Percentiles rank a stretch among this genome's conserved stretches.
Evolutionary conservation across 2,888 invertebrate genomes (phyloP).

Genomic region (Rhagium mordax): DNA sequence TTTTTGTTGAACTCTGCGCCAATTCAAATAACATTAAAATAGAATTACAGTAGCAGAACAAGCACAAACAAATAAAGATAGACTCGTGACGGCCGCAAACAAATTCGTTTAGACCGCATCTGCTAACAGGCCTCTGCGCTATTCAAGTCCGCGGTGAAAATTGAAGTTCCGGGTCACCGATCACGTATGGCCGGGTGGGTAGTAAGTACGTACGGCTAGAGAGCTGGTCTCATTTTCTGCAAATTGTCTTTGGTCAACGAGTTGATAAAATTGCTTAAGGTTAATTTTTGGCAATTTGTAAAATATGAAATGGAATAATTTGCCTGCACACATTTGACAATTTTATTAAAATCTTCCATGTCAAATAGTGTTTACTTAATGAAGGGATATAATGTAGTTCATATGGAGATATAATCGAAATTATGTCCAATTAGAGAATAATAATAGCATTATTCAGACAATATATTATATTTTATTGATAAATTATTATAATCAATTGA

Average conservation of each 20-base stretch:
- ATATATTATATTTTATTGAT: too few species aligned
- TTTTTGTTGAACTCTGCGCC: neutral
- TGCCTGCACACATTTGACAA: too few species aligned
- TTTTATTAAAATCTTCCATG: too few species aligned
- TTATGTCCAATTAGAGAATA: too few species aligned
- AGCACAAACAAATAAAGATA: constrained; percentile 29
- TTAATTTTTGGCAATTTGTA: too few species aligned
- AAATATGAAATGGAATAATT: too few species aligned
- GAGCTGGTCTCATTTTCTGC: neutral
- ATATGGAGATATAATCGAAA: too few species aligned
- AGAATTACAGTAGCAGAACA: neutral
- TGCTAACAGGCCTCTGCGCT: constrained; percentile 22
- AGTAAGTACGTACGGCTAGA: neutral
- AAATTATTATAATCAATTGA: too few species aligned
- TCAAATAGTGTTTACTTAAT: too few species aligned
- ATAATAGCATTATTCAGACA: too few species aligned
- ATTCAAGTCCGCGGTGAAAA: constrained; percentile 26
- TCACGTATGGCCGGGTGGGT: neutral
- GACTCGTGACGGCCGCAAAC: constrained; percentile 25
- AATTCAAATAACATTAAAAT: constrained; percentile 22
- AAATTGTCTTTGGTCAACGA: neutral
- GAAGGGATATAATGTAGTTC: too few species aligned
- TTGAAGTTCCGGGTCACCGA: constrained; percentile 28
- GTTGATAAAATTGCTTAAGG: neutral
- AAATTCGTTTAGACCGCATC: constrained; percentile 25